Conservation (phyloP, 2,113 vertebrate genomes). For the Chionodraco myersi region DNA sequence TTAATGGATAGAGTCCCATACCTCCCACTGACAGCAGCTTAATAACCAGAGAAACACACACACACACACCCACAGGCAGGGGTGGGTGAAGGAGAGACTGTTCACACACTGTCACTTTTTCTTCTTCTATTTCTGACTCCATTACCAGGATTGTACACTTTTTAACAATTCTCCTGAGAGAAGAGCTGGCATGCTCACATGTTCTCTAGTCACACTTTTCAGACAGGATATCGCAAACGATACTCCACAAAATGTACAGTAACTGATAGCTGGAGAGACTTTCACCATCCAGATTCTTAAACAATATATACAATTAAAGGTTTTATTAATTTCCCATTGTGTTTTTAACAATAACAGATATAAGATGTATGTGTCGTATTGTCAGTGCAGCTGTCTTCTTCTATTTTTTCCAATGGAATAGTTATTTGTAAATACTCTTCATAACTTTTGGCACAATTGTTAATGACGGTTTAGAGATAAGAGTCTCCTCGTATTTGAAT, state of each 20-base stretch:
- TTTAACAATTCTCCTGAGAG: neutral
- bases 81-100: constrained; percentile 25
- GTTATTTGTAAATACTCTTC: neutral
- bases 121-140: neutral
- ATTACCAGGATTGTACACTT: neutral
- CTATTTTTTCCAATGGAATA: neutral
- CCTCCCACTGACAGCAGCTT: constrained; percentile 72
- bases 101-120: neutral
- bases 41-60: constrained; percentile 59
- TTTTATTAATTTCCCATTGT: neutral
- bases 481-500: neutral
- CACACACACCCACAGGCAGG: neutral
- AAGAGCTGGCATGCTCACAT: neutral
- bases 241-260: no score
- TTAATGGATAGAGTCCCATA: constrained; percentile 76
- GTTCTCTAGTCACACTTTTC: neutral
- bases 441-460: neutral
- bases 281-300: neutral
- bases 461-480: neutral
- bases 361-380: no score
- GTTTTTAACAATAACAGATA: no score
- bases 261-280: neutral
- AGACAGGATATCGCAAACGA: no score
- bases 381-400: neutral
- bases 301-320: neutral